These are phyloP conservation scores for Cyphomyrus plagiostoma DNA, from an alignment of 2,113 vertebrate species.

Conservation along the genomic window DNA sequence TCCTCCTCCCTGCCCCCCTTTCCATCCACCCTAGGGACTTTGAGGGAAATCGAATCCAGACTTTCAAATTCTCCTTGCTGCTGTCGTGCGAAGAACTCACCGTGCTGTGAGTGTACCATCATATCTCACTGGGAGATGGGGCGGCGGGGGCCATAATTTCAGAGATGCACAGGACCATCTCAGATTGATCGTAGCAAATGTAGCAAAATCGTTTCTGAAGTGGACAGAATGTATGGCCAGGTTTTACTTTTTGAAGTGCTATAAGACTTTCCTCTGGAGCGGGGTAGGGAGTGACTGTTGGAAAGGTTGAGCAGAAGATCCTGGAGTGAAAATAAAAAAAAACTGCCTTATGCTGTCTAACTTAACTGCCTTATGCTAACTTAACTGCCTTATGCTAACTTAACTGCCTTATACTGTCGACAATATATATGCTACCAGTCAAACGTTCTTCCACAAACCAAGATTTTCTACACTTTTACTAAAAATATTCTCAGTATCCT, in stretches of 20 bases:
- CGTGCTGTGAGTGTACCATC: conserved; percentile 62
- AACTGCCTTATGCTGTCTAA: neutral
- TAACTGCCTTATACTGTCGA: too few species aligned
- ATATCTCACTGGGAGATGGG: neutral
- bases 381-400: neutral
- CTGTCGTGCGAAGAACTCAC: conserved; percentile 58
- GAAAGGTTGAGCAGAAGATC: neutral
- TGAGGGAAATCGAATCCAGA: conserved; percentile 63
- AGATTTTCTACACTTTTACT: too few species aligned
- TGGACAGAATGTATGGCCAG: neutral
- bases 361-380: neutral
- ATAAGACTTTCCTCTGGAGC: neutral
- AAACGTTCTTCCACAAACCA: too few species aligned
- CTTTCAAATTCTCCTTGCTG: conserved; percentile 61
- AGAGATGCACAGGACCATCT: neutral
- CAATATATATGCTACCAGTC: too few species aligned
- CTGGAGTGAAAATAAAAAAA: neutral
- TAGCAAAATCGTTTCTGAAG: neutral
- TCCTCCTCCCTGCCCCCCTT: neutral
- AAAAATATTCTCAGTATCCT: too few species aligned
- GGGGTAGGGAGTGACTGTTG: neutral
- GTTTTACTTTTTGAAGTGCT: neutral
- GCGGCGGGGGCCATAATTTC: neutral
- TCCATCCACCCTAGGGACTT: conserved; percentile 54
- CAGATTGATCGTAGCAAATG: neutral